Percentiles rank a stretch among this genome's conserved stretches.
phyloP scores from a whole-genome alignment of 2,888 invertebrate genomes.

The Lithophane ornitopus region DNA sequence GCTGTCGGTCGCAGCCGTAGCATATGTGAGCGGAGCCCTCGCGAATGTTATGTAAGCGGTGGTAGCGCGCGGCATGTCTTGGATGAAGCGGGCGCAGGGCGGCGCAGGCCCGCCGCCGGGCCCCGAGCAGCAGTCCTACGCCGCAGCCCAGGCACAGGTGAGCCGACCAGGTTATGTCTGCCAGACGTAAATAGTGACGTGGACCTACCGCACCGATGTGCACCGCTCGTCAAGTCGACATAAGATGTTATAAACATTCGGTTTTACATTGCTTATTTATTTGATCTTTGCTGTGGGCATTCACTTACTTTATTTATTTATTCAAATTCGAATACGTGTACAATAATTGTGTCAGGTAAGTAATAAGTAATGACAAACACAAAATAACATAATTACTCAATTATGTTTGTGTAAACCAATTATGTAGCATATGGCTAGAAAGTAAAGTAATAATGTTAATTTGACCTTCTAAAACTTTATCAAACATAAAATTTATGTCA shows the following conservation, averaged over 20 bases:
- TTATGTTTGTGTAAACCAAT: constrained; percentile 24
- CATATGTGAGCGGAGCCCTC: constrained; percentile 82
- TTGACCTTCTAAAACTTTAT: neutral
- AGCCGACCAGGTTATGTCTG: constrained; percentile 78
- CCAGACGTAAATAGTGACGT: constrained; percentile 87
- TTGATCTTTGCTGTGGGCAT: constrained; percentile 14
- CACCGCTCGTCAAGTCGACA: constrained; percentile 70
- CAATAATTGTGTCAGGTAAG: constrained; percentile 14
- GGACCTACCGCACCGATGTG: constrained; percentile 72
- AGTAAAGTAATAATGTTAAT: constrained; percentile 2
- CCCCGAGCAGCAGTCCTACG: constrained; percentile 79
- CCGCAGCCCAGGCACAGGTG: constrained; percentile 85
- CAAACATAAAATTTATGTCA: constrained; percentile 26
- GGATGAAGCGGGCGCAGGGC: constrained; percentile 86
- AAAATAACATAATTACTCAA: constrained; percentile 44
- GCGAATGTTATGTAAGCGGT: constrained; percentile 89
- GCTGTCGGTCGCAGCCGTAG: constrained; percentile 78
- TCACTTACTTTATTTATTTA: constrained; percentile 4
- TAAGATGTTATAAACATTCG: constrained; percentile 70
- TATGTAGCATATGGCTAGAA: constrained; percentile 48
- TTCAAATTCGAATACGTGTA: neutral
- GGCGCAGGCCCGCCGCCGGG: constrained; percentile 74
- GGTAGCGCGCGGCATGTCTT: constrained; percentile 85
- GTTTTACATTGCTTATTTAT: constrained; percentile 20
- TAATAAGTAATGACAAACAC: constrained; percentile 9